Percentiles rank a stretch among this genome's conserved stretches.
phyloP scores from a whole-genome alignment of 30 jellyfish, hydroid and myxozoan genomes.

The Sanderia malayensis region DNA sequence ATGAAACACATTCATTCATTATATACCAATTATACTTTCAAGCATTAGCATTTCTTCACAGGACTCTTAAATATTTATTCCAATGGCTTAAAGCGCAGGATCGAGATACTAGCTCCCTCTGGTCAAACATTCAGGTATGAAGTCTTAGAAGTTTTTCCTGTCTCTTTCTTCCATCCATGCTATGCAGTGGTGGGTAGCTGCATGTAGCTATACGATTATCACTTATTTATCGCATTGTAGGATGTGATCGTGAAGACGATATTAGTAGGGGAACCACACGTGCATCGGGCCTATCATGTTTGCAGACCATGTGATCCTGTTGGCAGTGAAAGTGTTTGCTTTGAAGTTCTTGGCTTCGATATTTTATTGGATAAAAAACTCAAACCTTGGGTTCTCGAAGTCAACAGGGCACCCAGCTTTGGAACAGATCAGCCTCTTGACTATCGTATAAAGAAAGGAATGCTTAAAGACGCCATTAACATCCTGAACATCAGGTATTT shows the following conservation, averaged over 20 bases:
- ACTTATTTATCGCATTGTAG: slow-evolving; percentile 14
- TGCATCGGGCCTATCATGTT: slow-evolving; percentile 83
- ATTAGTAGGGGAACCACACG: slow-evolving; percentile 81
- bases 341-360: slow-evolving; percentile 89
- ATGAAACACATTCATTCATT: background rate
- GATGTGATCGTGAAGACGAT: slow-evolving; percentile 80
- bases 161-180: too few species aligned
- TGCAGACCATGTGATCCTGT: slow-evolving; percentile 82
- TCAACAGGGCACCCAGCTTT: slow-evolving; percentile 90
- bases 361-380: slow-evolving; percentile 61
- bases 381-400: slow-evolving; percentile 89
- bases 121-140: slow-evolving; percentile 72
- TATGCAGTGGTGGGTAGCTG: background rate
- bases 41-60: background rate
- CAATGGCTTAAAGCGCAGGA: slow-evolving; percentile 75
- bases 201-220: background rate
- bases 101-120: slow-evolving; percentile 37
- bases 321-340: slow-evolving; percentile 69
- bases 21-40: background rate
- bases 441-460: slow-evolving; percentile 56
- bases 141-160: too few species aligned
- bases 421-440: slow-evolving; percentile 88
- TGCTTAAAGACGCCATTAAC: slow-evolving; percentile 64
- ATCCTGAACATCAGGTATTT: slow-evolving; percentile 70
- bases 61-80: slow-evolving; percentile 66